These are phyloP conservation scores for Sardinella longiceps DNA, from an alignment of 2,797 vertebrate genomes.

Conservation along the genomic window DNA sequence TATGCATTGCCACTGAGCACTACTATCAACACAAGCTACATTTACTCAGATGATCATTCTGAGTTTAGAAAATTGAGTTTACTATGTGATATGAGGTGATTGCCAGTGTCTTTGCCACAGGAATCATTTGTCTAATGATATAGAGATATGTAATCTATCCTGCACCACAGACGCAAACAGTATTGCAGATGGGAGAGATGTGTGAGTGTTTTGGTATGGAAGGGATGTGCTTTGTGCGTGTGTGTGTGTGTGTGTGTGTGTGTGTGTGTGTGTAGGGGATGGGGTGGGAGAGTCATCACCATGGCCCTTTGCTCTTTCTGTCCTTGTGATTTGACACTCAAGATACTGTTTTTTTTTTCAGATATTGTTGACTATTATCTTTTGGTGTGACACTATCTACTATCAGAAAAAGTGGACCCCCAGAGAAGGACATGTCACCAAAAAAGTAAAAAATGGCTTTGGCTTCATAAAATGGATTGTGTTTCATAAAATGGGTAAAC, in stretches of 20 bases:
- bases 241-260: too few relatives aligned
- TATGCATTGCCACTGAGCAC: constrained; percentile 23
- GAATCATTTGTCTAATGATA: background rate
- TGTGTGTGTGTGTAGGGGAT: too few relatives aligned
- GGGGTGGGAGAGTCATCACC: too few relatives aligned
- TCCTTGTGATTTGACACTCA: background rate
- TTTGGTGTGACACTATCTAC: background rate
- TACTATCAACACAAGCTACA: too few relatives aligned
- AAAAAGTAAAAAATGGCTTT: background rate
- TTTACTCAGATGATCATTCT: too few relatives aligned
- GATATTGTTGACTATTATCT: background rate
- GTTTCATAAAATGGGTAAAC: constrained; percentile 28
- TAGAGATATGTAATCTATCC: background rate
- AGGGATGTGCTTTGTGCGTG: too few relatives aligned
- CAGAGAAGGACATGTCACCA: background rate
- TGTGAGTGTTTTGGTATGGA: too few relatives aligned
- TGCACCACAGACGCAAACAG: background rate
- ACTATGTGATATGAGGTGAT: too few relatives aligned
- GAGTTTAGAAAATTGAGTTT: too few relatives aligned
- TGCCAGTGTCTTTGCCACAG: constrained; percentile 41
- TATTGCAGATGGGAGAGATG: background rate
- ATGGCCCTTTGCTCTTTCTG: background rate
- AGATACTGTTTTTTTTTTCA: background rate
- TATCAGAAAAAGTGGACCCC: background rate
- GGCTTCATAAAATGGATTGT: background rate